phyloP scores from a whole-genome alignment of 2,113 vertebrate species.

The Saguinus midas region DNA sequence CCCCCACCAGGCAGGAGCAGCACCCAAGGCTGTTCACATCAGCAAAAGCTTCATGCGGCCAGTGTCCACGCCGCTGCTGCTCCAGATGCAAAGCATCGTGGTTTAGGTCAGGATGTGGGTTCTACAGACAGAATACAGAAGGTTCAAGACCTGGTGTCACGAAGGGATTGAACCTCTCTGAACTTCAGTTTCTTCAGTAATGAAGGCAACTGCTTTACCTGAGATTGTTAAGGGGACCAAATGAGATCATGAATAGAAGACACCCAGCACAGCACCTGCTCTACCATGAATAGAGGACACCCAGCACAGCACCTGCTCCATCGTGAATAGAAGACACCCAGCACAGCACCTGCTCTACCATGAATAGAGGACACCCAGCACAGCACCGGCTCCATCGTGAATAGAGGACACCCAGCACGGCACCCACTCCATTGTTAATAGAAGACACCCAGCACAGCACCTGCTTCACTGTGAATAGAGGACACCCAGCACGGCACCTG shows the following conservation, averaged over 20 bases:
- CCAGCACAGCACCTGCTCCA: neutral
- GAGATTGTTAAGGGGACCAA: neutral
- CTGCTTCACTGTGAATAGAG: too few species aligned
- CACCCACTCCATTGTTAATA: neutral
- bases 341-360: neutral
- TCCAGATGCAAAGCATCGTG: neutral
- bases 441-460: neutral
- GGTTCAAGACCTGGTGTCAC: neutral
- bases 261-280: neutral
- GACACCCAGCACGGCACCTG: too few species aligned
- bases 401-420: neutral
- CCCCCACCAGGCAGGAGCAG: neutral
- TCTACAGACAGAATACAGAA: neutral
- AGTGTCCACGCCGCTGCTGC: neutral
- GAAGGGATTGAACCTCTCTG: neutral
- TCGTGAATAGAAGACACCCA: neutral
- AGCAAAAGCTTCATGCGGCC: neutral
- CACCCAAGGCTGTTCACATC: neutral
- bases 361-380: neutral
- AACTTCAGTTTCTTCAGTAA: neutral
- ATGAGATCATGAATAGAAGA: neutral
- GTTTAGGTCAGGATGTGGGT: conserved; percentile 20
- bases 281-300: neutral
- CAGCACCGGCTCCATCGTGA: neutral
- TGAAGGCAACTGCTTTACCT: neutral